Conservation (phyloP, 2,888 invertebrate species). For the Caenorhabditis macrosperma region DNA sequence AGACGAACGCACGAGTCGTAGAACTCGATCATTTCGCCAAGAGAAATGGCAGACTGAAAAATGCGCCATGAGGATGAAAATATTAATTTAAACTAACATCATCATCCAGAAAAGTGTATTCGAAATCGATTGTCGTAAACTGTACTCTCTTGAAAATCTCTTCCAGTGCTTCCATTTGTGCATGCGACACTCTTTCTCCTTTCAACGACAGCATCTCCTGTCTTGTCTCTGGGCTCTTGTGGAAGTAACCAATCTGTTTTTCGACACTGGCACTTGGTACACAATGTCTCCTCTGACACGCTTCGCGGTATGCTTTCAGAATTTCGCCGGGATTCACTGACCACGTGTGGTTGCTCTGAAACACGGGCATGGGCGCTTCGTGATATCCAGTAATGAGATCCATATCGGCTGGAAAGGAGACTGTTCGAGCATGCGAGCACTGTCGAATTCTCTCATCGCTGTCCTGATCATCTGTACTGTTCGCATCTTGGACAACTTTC, state of each 20-base stretch:
- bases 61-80: neutral
- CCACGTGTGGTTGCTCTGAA: constrained; percentile 19
- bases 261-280: constrained; percentile 80
- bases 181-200: constrained; percentile 85
- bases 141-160: constrained; percentile 88
- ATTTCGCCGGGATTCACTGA: constrained; percentile 82
- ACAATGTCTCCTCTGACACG: constrained; percentile 79
- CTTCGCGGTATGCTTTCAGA: constrained; percentile 84
- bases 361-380: constrained; percentile 49
- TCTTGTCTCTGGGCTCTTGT: constrained; percentile 62
- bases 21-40: constrained; percentile 94
- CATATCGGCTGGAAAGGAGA: constrained; percentile 65
- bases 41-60: constrained; percentile 85
- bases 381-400: constrained; percentile 64
- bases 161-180: constrained; percentile 89
- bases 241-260: constrained; percentile 71
- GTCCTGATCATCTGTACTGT: constrained; percentile 38
- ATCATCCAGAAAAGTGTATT: constrained; percentile 86
- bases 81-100: constrained; percentile 83
- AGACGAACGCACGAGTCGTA: constrained; percentile 89
- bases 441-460: constrained; percentile 52
- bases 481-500: constrained; percentile 51
- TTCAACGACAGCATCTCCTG: constrained; percentile 67
- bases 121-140: constrained; percentile 86
- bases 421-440: constrained; percentile 70